A percentile compares a stretch with the other conserved stretches of the same genome.
phyloP scores from a whole-genome alignment of 2,113 vertebrate genomes.

The Trinectes maculatus region DNA sequence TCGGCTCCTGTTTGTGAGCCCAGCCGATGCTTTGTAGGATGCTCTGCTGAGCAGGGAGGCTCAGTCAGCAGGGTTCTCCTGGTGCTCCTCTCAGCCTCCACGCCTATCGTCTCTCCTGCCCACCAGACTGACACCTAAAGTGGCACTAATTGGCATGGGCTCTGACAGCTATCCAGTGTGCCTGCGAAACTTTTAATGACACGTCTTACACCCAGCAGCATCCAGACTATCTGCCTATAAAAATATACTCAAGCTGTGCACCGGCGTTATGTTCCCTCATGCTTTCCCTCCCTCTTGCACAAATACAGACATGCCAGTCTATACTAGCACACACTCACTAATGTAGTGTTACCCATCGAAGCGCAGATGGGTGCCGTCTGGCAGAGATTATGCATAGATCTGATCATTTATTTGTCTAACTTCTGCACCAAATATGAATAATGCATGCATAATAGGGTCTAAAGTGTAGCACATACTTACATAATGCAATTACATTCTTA shows the following conservation, averaged over 20 bases:
- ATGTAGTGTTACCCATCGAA: conserved; percentile 42
- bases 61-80: conserved; percentile 65
- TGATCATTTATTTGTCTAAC: conserved; percentile 60
- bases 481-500: conserved; percentile 43
- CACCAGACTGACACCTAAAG: conserved; percentile 76
- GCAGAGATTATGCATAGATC: conserved; percentile 57
- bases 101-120: conserved; percentile 61
- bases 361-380: conserved; percentile 73
- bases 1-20: conserved; percentile 35
- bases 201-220: conserved; percentile 67
- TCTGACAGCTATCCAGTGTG: conserved; percentile 77
- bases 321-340: conserved; percentile 43
- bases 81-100: conserved; percentile 54
- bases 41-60: conserved; percentile 67
- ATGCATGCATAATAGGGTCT: conserved; percentile 34
- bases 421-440: conserved; percentile 40
- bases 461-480: conserved; percentile 28
- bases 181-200: conserved; percentile 77
- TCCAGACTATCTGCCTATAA: conserved; percentile 57
- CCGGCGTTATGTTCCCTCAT: conserved; percentile 56
- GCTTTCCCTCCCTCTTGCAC: conserved; percentile 43
- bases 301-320: conserved; percentile 49
- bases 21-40: conserved; percentile 37
- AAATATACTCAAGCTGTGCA: conserved; percentile 66
- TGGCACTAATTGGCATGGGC: conserved; percentile 80